Conservation (phyloP, 2,888 invertebrate genomes). For the Drosophila mayaguana region DNA sequence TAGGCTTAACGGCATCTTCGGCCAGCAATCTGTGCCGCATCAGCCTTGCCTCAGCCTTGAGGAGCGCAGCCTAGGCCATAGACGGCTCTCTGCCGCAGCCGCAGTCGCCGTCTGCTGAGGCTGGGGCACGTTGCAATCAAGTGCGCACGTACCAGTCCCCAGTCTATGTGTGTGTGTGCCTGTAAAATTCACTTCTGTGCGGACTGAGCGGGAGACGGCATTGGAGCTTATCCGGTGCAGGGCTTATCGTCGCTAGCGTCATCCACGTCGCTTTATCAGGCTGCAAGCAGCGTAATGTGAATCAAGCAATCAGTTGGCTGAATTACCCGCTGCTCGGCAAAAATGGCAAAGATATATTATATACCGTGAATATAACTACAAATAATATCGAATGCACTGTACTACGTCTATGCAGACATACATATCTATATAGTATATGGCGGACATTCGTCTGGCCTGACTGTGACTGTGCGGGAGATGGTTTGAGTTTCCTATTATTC, state of each 20-base stretch:
- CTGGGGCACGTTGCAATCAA: slow-evolving; percentile 50
- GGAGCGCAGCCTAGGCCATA: slow-evolving; percentile 22
- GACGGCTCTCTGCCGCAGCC: neutral
- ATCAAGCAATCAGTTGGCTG: slow-evolving; percentile 41
- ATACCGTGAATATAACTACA: neutral
- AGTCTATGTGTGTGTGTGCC: slow-evolving; percentile 1
- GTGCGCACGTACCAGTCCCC: slow-evolving; percentile 46
- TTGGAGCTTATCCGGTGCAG: slow-evolving; percentile 53
- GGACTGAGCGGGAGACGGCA: slow-evolving; percentile 1
- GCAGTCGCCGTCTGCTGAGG: slow-evolving; percentile 1
- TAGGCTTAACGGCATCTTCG: slow-evolving; percentile 55
- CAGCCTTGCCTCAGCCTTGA: slow-evolving; percentile 47
- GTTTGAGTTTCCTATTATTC: too few species aligned
- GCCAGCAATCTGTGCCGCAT: slow-evolving; percentile 37
- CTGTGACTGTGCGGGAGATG: too few species aligned
- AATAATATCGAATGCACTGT: neutral
- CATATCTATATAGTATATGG: too few species aligned
- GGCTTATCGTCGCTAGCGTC: slow-evolving; percentile 49
- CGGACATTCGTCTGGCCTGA: too few species aligned
- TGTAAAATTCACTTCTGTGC: slow-evolving; percentile 15
- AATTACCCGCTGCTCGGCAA: slow-evolving; percentile 11
- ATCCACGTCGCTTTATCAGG: slow-evolving; percentile 46
- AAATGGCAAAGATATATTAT: slow-evolving; percentile 3
- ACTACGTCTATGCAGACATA: neutral
- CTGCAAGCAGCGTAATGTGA: slow-evolving; percentile 29